A percentile compares a stretch with the other conserved stretches of the same genome.
These are phyloP conservation scores for Vesta saturnalis DNA, from an alignment of 2,888 invertebrate species.

Conservation along the genomic window DNA sequence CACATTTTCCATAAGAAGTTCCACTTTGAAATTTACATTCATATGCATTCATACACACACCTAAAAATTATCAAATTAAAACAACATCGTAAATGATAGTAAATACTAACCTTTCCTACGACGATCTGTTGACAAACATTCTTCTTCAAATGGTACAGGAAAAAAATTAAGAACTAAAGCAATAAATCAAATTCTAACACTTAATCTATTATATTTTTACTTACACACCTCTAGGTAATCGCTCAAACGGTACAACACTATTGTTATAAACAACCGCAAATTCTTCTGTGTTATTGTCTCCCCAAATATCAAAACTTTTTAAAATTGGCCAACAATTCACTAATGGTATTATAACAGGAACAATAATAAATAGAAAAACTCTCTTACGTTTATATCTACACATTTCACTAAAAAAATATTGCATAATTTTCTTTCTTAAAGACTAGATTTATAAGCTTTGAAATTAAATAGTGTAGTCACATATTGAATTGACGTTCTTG, in stretches of 20 bases:
- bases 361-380: neutral
- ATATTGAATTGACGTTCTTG: neutral
- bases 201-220: slow-evolving; percentile 6
- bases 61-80: slow-evolving; percentile 55
- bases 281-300: slow-evolving; percentile 28
- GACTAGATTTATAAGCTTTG: neutral
- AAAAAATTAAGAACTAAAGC: slow-evolving; percentile 80
- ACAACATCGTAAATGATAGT: neutral
- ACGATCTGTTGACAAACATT: slow-evolving; percentile 78
- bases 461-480: neutral
- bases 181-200: neutral
- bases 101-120: slow-evolving; percentile 65
- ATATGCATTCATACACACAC: slow-evolving; percentile 85
- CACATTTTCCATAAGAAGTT: slow-evolving; percentile 79
- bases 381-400: slow-evolving; percentile 5
- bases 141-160: slow-evolving; percentile 83
- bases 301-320: slow-evolving; percentile 50
- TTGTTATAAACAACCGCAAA: neutral
- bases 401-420: neutral
- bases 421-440: neutral
- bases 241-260: slow-evolving; percentile 22
- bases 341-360: slow-evolving; percentile 11
- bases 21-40: slow-evolving; percentile 81
- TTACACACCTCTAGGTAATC: slow-evolving; percentile 50
- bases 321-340: slow-evolving; percentile 30